Base-by-base conservation (phyloP, 1,140 invertebrate species). In the Drosophila suzukii region DNA sequence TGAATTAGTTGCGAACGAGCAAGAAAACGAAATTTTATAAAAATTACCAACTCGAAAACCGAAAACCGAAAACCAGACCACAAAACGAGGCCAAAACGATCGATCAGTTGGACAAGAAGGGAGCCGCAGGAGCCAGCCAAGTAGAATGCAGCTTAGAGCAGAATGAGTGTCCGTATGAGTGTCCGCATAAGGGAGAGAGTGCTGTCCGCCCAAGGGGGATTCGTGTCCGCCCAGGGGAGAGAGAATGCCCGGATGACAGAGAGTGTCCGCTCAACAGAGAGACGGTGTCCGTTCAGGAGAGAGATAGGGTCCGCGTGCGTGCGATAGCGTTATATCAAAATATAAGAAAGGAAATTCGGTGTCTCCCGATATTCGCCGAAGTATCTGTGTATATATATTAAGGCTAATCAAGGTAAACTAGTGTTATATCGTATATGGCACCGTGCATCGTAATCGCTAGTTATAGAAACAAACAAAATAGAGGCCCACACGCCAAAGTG, bases 1-100 rank as follows among this genome's bases (percentile, higher is more conserved):
- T 90, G 86, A 90, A 90, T 90, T 90, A 85, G 86, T 89, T 89
- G 66, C 57, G 67, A 74, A 79, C 43, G 66, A 59, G 51, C 71
- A 38, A 61, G 65, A 72, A 77, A 84, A 77, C 54, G 38, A 76
- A 82, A 82, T 88, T 86, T 86, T 62, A 70, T 51, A 74, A 71
- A 74, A 66, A 67, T 76, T 73, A 65, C 34, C 63, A 66, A 78
- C 39, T 60, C 55, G 43, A 60, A 61, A 65, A 27, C 27, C 3
- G 27, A 27, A 27, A 27, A 20, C 20, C 0, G 20, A 20, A 20
- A 20, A 44, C 41, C 57, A 41, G 57, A 77, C 74, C 74, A 77
- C 56, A 56, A 76, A 76, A 55, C 46, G 41, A 70, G 55, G 63
- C 63, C 56, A 60, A 56, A 77, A 44, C 34, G 58, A 77, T 20